Evolutionary conservation across 2,113 vertebrate genomes (phyloP).

Genomic region (Rhea americana): DNA sequence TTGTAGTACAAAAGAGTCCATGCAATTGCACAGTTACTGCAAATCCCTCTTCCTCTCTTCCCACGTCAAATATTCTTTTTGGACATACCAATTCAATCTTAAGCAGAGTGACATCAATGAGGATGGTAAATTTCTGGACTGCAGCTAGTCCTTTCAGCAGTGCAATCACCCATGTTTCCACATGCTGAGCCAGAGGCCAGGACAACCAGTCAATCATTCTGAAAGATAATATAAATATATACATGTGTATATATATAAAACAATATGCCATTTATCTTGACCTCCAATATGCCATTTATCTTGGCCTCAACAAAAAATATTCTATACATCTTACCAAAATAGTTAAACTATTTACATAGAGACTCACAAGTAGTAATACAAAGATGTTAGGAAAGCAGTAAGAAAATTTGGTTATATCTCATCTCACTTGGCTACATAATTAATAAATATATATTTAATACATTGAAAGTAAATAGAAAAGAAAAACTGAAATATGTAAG

Average conservation of each 20-base stretch:
- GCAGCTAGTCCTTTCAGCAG: slow-evolving; percentile 94
- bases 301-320: background rate
- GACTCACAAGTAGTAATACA: background rate
- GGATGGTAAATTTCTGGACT: slow-evolving; percentile 98
- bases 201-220: slow-evolving; percentile 99
- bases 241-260: too few relatives aligned
- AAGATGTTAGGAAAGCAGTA: background rate
- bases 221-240: slow-evolving; percentile 31
- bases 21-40: background rate
- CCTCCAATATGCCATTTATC: background rate
- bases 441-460: background rate
- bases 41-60: background rate
- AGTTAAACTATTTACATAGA: background rate
- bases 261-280: background rate
- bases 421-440: background rate
- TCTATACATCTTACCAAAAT: background rate
- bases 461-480: background rate
- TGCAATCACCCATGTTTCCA: slow-evolving; percentile 96
- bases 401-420: background rate
- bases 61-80: background rate
- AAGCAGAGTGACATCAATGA: slow-evolving; percentile 96
- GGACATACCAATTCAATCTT: slow-evolving; percentile 94
- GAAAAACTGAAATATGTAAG: background rate
- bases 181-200: slow-evolving; percentile 95
- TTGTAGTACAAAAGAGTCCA: background rate